Evolutionary conservation across 2,888 invertebrate genomes (phyloP).

Genomic region (Amblyjoppa fuscipennis): DNA sequence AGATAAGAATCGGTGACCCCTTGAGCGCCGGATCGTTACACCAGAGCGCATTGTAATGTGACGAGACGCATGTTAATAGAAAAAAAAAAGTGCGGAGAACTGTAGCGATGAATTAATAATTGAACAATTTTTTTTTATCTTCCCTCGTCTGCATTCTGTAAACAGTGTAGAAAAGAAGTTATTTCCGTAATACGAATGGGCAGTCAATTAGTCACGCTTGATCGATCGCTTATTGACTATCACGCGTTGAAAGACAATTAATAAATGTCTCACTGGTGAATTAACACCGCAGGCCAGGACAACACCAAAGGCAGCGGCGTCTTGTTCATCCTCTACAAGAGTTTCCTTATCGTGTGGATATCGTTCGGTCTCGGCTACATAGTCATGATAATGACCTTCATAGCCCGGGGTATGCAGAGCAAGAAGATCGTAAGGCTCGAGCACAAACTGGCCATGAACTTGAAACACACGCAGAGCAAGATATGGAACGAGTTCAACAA

Average conservation of each 20-base stretch:
- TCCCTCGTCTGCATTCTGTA: neutral
- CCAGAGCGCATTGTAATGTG: neutral
- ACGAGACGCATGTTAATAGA: neutral
- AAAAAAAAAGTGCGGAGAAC: neutral
- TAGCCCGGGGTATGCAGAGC: slow-evolving; percentile 91
- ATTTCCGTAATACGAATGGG: slow-evolving; percentile 7
- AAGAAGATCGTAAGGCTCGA: slow-evolving; percentile 91
- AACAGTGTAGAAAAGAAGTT: neutral
- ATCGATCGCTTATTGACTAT: slow-evolving; percentile 31
- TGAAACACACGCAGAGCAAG: slow-evolving; percentile 92
- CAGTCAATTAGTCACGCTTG: slow-evolving; percentile 24
- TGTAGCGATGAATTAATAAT: slow-evolving; percentile 8
- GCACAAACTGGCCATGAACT: slow-evolving; percentile 91
- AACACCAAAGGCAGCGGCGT: slow-evolving; percentile 86
- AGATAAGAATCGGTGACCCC: neutral
- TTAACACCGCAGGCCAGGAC: slow-evolving; percentile 79
- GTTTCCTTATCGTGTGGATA: slow-evolving; percentile 94
- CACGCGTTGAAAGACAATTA: slow-evolving; percentile 6
- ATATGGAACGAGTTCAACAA: slow-evolving; percentile 92
- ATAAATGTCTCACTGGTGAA: slow-evolving; percentile 17
- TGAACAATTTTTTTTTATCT: neutral
- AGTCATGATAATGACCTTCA: slow-evolving; percentile 95
- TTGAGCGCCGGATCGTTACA: neutral
- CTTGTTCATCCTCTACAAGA: slow-evolving; percentile 91
- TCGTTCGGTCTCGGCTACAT: slow-evolving; percentile 96